Base-by-base conservation (phyloP, 2,888 invertebrate genomes). In the Leptinotarsa rubiginosa region DNA sequence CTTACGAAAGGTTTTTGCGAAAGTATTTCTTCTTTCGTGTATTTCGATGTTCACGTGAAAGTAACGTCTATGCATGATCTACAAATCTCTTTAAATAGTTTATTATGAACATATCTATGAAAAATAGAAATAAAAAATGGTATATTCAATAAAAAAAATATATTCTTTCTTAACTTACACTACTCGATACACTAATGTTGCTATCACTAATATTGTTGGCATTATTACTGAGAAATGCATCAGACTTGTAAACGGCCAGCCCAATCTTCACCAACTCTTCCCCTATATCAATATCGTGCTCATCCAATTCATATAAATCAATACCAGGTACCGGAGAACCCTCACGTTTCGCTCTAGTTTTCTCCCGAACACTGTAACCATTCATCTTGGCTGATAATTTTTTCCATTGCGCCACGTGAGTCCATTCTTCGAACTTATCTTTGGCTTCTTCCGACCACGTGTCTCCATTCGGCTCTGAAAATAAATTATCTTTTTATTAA, bases 361-460 rank as follows among this genome's bases (percentile, higher is more conserved):
- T 86, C 72, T 87, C 81, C 20, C 90, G 88, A 82, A 92, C 91
- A 86, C 91, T 92, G 86, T 94, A 96, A 0, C 93, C 92, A 72
- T 93, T 92, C 20, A 95, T 93, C 81, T 92, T 92, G 0, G 96
- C 95, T 69, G 93, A 91, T 1, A 97, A 85, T 4, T 93, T 90
- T 84, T 94, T 94, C 97, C 97, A 97, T 82, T 94, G 91, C 0
- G 93, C 94, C 67, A 93, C 92, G 87, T 94, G 92, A 16, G 92
- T 91, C 76, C 93, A 89, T 80, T 93, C 93, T 83, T 93, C 93
- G 81, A 94, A 94, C 66, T 90, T 89, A 77, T 92, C 91, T 31
- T 91, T 89, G 0, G 93, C 92, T 68, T 90, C 90, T 49, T 90
- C 89, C 65, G 91, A 89, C 94, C 94, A 94, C 65, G 87, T 86